A percentile compares a stretch with the other conserved stretches of the same genome.
These are phyloP conservation scores for Malacosoma neustria DNA, from an alignment of 2,888 invertebrate genomes.

Conservation along the genomic window DNA sequence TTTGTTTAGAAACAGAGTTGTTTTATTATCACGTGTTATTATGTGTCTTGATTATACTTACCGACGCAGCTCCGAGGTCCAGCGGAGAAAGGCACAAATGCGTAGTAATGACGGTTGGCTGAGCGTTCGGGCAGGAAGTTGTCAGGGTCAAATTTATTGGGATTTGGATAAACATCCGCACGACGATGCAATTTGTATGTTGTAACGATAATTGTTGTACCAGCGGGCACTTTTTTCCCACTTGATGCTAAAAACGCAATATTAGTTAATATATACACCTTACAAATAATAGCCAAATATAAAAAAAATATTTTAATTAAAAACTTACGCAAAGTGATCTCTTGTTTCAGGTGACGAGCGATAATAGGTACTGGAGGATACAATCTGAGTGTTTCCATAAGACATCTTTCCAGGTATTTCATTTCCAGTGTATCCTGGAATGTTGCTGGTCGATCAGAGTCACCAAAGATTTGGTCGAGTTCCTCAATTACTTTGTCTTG, in stretches of 20 bases:
- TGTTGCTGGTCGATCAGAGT: slow-evolving; percentile 83
- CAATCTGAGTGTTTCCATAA: slow-evolving; percentile 86
- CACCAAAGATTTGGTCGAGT: slow-evolving; percentile 83
- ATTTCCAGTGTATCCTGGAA: slow-evolving; percentile 89
- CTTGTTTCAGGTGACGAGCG: slow-evolving; percentile 82
- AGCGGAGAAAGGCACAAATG: slow-evolving; percentile 88
- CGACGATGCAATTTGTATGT: slow-evolving; percentile 82
- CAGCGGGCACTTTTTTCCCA: slow-evolving; percentile 79
- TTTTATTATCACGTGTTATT: too few relatives aligned
- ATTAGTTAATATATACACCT: too few relatives aligned
- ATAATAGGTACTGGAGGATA: slow-evolving; percentile 88
- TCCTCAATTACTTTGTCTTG: slow-evolving; percentile 84
- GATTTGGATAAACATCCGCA: slow-evolving; percentile 83
- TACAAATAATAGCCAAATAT: too few relatives aligned
- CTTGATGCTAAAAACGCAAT: slow-evolving; percentile 63
- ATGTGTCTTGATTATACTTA: slow-evolving; percentile 46
- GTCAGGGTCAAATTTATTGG: slow-evolving; percentile 86
- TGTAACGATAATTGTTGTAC: slow-evolving; percentile 79
- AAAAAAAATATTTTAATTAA: background rate
- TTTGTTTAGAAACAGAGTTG: too few relatives aligned
- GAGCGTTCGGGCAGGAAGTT: slow-evolving; percentile 88
- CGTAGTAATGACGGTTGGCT: slow-evolving; percentile 85
- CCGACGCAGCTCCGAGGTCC: slow-evolving; percentile 88
- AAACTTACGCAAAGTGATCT: slow-evolving; percentile 78
- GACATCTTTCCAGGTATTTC: slow-evolving; percentile 88